phyloP scores from a whole-genome alignment of 2,797 vertebrate species.

The Eulemur rubriventer region DNA sequence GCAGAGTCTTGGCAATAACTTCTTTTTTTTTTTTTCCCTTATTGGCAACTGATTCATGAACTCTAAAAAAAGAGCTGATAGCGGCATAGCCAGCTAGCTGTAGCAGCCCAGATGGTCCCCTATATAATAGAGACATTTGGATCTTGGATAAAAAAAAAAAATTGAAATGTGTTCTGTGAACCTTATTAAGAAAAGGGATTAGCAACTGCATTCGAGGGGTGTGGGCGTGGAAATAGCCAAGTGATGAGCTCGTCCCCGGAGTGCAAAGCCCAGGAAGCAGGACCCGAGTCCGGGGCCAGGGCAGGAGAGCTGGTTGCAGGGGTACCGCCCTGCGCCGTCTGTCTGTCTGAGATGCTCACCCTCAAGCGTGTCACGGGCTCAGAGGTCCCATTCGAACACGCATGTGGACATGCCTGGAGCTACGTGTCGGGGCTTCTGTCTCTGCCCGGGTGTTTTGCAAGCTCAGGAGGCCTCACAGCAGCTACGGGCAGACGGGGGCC shows the following conservation, averaged over 20 bases:
- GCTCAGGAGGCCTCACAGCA: background rate
- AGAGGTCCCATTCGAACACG: background rate
- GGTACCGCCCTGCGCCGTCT: rapidly evolving
- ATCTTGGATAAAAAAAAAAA: constrained; percentile 57
- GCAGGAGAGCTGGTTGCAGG: background rate
- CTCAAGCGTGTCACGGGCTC: rapidly evolving
- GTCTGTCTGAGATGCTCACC: no score
- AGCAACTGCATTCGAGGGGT: background rate
- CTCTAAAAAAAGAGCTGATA: constrained; percentile 78
- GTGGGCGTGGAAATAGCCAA: constrained; percentile 37
- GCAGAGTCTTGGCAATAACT: constrained; percentile 58
- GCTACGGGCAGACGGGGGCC: background rate
- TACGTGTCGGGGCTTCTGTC: background rate
- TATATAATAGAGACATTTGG: constrained; percentile 70
- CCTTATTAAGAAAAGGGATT: constrained; percentile 66
- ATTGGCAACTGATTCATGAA: constrained; percentile 77
- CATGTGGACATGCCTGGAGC: no score
- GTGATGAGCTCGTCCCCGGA: background rate
- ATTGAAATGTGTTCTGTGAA: constrained; percentile 73
- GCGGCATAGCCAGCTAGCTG: constrained; percentile 68
- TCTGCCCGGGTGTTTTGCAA: background rate
- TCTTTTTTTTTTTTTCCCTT: background rate
- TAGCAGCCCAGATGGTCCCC: constrained; percentile 74
- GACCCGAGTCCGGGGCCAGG: background rate
- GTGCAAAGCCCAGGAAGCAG: background rate